phyloP scores from a whole-genome alignment of 1,140 invertebrate genomes.

The Melitaea cinxia region DNA sequence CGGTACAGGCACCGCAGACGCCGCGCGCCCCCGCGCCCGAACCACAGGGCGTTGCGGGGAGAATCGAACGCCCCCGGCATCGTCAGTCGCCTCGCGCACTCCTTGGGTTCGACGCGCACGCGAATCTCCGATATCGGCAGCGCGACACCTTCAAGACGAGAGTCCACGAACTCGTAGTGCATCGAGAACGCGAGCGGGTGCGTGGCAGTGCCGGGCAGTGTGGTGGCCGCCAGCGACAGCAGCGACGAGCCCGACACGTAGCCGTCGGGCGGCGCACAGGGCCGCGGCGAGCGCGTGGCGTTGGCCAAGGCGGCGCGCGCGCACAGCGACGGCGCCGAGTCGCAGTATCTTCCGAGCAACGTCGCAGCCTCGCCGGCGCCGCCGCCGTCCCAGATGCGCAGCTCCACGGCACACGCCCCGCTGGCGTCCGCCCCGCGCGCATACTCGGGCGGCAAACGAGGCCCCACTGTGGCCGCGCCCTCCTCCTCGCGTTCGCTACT shows the following conservation, averaged over 20 bases:
- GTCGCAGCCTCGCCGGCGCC: conserved; percentile 59
- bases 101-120: conserved; percentile 50
- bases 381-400: conserved; percentile 84
- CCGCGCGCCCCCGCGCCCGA: conserved; percentile 88
- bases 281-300: conserved; percentile 87
- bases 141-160: conserved; percentile 82
- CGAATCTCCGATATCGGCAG: conserved; percentile 49
- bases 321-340: conserved; percentile 88
- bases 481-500: conserved; percentile 65
- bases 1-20: conserved; percentile 89
- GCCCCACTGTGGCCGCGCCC: conserved; percentile 28
- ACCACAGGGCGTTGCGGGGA: conserved; percentile 87
- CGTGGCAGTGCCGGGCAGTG: conserved; percentile 85
- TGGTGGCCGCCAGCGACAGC: conserved; percentile 75
- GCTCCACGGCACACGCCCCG: conserved; percentile 81
- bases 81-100: conserved; percentile 67
- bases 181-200: conserved; percentile 85
- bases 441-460: conserved; percentile 33
- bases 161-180: conserved; percentile 93
- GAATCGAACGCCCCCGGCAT: conserved; percentile 86
- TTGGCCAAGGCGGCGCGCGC: conserved; percentile 91
- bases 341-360: conserved; percentile 86
- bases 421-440: conserved; percentile 37
- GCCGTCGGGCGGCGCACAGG: conserved; percentile 89
- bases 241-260: conserved; percentile 86